phyloP scores from a whole-genome alignment of 2,888 invertebrate genomes.

The Barypeithes pellucidus region DNA sequence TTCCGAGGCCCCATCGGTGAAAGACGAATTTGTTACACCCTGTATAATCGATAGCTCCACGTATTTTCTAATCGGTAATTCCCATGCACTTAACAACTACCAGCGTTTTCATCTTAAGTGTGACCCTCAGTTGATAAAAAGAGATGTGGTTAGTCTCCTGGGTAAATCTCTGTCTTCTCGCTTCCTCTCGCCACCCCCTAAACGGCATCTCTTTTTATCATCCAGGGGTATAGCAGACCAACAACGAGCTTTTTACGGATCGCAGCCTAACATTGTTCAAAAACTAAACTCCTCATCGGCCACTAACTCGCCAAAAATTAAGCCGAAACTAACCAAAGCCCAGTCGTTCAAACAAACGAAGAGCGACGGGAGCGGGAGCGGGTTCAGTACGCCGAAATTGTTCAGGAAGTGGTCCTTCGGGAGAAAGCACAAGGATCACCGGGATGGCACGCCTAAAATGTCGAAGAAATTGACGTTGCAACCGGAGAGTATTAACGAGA shows the following conservation, averaged over 20 bases:
- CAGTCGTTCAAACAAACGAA: slow-evolving; percentile 70
- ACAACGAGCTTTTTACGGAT: slow-evolving; percentile 67
- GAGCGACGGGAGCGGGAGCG: slow-evolving; percentile 55
- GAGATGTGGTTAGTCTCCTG: slow-evolving; percentile 51
- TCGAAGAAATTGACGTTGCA: slow-evolving; percentile 62
- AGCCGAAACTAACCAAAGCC: slow-evolving; percentile 69
- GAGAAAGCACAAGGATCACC: slow-evolving; percentile 60
- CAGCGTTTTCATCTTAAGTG: not conserved
- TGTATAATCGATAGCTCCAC: no score
- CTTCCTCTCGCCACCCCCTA: slow-evolving; percentile 15
- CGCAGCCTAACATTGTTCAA: slow-evolving; percentile 70
- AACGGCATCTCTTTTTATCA: slow-evolving; percentile 60
- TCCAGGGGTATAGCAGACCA: slow-evolving; percentile 66
- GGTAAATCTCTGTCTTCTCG: slow-evolving; percentile 23
- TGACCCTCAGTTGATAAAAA: slow-evolving; percentile 44
- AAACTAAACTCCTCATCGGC: slow-evolving; percentile 65
- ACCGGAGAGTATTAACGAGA: slow-evolving; percentile 60
- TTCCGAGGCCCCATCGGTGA: no score
- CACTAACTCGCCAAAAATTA: slow-evolving; percentile 68
- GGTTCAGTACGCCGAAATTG: slow-evolving; percentile 66
- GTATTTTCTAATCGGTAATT: no score
- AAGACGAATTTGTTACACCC: no score
- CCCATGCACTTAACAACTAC: no score
- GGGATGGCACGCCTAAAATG: slow-evolving; percentile 63
- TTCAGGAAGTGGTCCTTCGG: slow-evolving; percentile 68